Evolutionary conservation across 2,113 vertebrate genomes (phyloP).

Genomic region (Anser cygnoides): DNA sequence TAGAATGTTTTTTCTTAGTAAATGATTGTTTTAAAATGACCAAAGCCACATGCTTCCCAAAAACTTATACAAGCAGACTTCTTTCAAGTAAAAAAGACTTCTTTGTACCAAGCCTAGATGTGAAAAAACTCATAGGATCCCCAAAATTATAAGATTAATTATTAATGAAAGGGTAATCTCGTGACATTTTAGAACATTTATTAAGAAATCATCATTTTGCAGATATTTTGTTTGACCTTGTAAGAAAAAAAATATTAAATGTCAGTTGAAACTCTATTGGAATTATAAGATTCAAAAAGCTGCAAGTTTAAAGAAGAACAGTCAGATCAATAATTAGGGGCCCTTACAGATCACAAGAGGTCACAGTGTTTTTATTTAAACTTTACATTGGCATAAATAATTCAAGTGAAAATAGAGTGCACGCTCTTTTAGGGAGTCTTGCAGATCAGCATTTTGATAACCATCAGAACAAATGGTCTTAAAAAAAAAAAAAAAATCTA

Average conservation of each 20-base stretch:
- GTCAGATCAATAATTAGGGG: neutral
- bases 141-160: neutral
- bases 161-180: neutral
- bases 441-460: conserved; percentile 49
- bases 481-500: neutral
- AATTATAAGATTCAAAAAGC: neutral
- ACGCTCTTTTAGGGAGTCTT: conserved; percentile 13
- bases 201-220: neutral
- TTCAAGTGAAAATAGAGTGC: conserved; percentile 34
- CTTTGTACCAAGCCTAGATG: neutral
- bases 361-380: neutral
- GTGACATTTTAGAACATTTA: neutral
- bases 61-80: neutral
- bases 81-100: neutral
- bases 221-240: neutral
- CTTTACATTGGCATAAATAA: neutral
- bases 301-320: neutral
- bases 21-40: neutral
- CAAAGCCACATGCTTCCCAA: neutral
- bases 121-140: neutral
- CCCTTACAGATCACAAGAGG: neutral
- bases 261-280: neutral
- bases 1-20: neutral
- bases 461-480: conserved; percentile 29
- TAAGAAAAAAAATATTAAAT: neutral